A percentile compares a stretch with the other conserved stretches of the same genome.
Conservation (phyloP, 2,888 invertebrate genomes). For the Papilio demoleus region DNA sequence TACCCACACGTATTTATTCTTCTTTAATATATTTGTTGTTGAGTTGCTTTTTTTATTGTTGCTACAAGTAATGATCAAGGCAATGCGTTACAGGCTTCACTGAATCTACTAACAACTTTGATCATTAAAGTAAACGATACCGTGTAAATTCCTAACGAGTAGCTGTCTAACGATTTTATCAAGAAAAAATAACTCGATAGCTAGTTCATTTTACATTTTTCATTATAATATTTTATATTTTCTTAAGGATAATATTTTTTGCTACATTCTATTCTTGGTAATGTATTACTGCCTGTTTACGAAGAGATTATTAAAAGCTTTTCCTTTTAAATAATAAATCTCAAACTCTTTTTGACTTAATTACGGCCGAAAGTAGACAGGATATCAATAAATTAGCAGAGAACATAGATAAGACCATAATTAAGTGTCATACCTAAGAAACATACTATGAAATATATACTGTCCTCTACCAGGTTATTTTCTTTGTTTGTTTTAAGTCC, state of each 20-base stretch:
- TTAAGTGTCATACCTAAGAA: no score
- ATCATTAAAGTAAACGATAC: not conserved
- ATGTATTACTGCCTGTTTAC: not conserved
- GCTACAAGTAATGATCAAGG: not conserved
- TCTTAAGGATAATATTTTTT: not conserved
- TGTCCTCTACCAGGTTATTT: no score
- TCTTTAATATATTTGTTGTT: not conserved
- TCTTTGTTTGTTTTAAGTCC: no score
- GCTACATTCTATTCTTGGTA: not conserved
- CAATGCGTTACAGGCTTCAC: not conserved
- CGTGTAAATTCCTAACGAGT: not conserved
- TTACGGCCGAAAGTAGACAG: not conserved
- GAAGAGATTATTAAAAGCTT: not conserved
- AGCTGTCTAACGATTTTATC: not conserved
- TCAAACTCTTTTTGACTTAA: not conserved
- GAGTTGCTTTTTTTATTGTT: not conserved
- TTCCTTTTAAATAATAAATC: not conserved
- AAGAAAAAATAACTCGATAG: not conserved
- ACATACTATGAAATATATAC: no score
- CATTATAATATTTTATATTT: not conserved
- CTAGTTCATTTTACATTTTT: conserved; percentile 1
- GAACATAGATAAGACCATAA: no score
- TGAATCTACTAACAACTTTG: not conserved
- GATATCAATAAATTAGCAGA: not conserved
- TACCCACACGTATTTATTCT: no score